Conservation (phyloP, 2,888 invertebrate species). For the Baronia brevicornis region DNA sequence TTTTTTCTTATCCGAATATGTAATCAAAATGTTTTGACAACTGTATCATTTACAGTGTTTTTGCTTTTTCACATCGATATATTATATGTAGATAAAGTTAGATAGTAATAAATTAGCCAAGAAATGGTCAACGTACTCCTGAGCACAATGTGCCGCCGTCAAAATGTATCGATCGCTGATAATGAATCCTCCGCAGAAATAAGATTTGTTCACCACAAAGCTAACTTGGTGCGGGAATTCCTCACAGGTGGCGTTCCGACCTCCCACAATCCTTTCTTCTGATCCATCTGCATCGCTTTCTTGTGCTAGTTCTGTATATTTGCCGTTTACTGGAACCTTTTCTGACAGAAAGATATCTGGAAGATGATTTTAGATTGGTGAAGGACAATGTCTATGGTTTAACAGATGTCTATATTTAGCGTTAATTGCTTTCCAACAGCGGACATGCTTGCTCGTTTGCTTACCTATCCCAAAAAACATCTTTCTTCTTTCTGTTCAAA, state of each 20-base stretch:
- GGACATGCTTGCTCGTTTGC: no score
- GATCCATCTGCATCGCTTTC: conserved; percentile 18
- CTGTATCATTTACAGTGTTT: no score
- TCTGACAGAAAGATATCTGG: conserved; percentile 22
- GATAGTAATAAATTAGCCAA: neutral
- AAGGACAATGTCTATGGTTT: no score
- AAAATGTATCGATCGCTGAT: conserved; percentile 55
- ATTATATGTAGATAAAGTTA: no score
- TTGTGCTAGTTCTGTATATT: conserved; percentile 11
- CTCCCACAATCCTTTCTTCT: conserved; percentile 55
- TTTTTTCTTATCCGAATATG: no score
- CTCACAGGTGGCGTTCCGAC: conserved; percentile 46
- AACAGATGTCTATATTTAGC: no score
- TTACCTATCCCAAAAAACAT: no score
- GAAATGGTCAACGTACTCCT: conserved; percentile 49
- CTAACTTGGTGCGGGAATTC: conserved; percentile 64
- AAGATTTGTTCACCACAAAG: conserved; percentile 53
- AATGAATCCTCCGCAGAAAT: conserved; percentile 67
- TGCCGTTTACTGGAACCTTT: conserved; percentile 16
- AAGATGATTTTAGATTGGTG: no score
- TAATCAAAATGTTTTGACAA: no score
- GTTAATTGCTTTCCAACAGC: no score
- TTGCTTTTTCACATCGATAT: no score
- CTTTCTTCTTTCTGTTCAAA: no score
- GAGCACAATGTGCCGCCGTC: conserved; percentile 67